Conservation (phyloP, 1,140 invertebrate species). For the Daktulosphaira vitifoliae region DNA sequence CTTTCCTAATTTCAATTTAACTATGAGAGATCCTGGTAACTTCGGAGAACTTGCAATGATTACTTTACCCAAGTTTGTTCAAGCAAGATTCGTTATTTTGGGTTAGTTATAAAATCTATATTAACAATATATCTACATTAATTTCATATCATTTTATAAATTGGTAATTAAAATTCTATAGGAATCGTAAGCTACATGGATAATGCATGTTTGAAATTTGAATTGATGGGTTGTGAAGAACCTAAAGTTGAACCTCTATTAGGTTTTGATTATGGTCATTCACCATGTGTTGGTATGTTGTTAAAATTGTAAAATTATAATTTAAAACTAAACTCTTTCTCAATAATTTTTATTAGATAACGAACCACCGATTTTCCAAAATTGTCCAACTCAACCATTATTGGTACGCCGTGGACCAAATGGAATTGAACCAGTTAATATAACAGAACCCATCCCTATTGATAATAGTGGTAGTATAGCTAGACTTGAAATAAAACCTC, state of each 20-base stretch:
- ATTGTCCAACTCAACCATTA: conserved; percentile 86
- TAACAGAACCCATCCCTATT: conserved; percentile 80
- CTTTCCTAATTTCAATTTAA: conserved; percentile 90
- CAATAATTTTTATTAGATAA: conserved; percentile 56
- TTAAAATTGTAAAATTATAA: neutral
- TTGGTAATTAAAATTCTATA: conserved; percentile 27
- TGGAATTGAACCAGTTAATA: conserved; percentile 80
- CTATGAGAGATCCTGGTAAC: conserved; percentile 85
- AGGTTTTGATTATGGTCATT: conserved; percentile 89
- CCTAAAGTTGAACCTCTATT: conserved; percentile 66
- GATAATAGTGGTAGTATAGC: conserved; percentile 94
- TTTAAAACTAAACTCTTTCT: neutral
- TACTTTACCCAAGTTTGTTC: conserved; percentile 82
- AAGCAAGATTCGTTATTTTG: conserved; percentile 86
- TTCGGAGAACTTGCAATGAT: conserved; percentile 94
- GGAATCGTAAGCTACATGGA: conserved; percentile 93
- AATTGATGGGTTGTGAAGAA: conserved; percentile 90
- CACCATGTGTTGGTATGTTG: conserved; percentile 76
- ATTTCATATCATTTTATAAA: neutral
- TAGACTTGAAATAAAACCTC: conserved; percentile 79
- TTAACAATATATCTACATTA: too few species aligned
- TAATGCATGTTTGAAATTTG: conserved; percentile 92
- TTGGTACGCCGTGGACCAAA: conserved; percentile 77
- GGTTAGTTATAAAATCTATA: conserved; percentile 42
- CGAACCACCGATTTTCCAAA: conserved; percentile 91